Percentiles rank a stretch among this genome's conserved stretches.
Evolutionary conservation across 1,140 invertebrate species (phyloP).

Genomic region (Ceratina calcarata): DNA sequence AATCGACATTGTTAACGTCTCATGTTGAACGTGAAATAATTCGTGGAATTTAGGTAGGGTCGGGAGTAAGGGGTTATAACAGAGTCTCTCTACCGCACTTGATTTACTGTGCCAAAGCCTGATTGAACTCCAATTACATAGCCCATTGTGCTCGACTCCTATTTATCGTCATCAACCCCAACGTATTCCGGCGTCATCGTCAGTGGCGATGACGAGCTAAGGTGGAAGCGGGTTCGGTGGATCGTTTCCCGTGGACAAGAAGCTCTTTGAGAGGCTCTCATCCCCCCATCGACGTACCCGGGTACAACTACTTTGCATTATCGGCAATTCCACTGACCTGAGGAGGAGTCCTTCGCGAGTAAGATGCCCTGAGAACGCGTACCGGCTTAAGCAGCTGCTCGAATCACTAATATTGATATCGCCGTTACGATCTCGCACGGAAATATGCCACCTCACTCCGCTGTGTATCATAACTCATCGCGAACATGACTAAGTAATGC

Average conservation of each 20-base stretch:
- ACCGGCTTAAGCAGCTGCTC: constrained; percentile 71
- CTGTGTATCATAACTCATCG: not conserved
- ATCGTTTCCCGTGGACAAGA: constrained; percentile 45
- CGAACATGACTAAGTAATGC: no score
- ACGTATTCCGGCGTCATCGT: constrained; percentile 24
- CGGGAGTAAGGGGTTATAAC: no score
- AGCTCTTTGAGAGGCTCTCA: constrained; percentile 38
- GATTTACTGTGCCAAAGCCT: no score
- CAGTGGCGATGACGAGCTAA: constrained; percentile 33
- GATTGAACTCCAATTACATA: no score
- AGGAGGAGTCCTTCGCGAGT: constrained; percentile 45
- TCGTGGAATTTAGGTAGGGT: no score
- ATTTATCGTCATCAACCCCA: constrained; percentile 15
- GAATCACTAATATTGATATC: constrained; percentile 54
- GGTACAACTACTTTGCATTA: constrained; percentile 46
- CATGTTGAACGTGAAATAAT: no score
- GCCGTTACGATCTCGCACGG: constrained; percentile 6
- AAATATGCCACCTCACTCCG: not conserved
- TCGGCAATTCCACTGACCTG: constrained; percentile 47
- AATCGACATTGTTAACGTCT: no score
- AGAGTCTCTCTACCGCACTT: no score
- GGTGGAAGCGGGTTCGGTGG: constrained; percentile 3
- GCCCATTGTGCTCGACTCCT: not conserved
- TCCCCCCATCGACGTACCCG: constrained; percentile 35
- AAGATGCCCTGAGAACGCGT: constrained; percentile 69